Evolutionary conservation across 2,888 invertebrate species (phyloP).

Genomic region (Lepidocyrtoides sp.): DNA sequence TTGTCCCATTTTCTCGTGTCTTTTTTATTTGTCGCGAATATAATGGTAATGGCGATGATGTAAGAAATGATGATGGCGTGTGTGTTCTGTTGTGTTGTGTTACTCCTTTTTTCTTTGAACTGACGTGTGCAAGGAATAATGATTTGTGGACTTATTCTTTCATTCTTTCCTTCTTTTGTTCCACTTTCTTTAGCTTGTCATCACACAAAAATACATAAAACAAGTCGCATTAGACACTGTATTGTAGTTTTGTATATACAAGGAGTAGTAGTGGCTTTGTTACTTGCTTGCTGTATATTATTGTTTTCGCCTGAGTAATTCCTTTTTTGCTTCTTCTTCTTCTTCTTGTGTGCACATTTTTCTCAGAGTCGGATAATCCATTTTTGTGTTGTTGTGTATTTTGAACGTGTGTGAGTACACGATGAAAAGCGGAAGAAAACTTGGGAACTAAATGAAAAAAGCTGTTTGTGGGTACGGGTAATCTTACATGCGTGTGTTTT

Average conservation of each 20-base stretch:
- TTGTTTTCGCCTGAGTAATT: background rate
- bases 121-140: slow-evolving; percentile 59
- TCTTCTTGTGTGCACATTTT: background rate
- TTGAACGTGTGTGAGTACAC: background rate
- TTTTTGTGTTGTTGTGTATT: background rate
- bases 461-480: background rate
- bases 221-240: background rate
- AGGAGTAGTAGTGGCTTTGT: background rate
- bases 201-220: background rate
- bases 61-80: background rate
- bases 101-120: background rate
- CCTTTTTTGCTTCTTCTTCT: too few species aligned
- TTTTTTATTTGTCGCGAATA: background rate
- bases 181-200: background rate
- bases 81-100: too few species aligned
- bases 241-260: background rate
- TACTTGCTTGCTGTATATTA: background rate
- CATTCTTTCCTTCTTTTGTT: background rate
- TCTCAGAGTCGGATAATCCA: background rate
- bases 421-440: background rate
- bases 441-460: background rate
- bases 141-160: slow-evolving; percentile 46
- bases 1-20: background rate
- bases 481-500: slow-evolving; percentile 3
- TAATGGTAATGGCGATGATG: too few species aligned